A percentile compares a stretch with the other conserved stretches of the same genome.
These are phyloP conservation scores for Sesamia nonagrioides DNA, from an alignment of 1,140 invertebrate genomes.

Conservation along the genomic window DNA sequence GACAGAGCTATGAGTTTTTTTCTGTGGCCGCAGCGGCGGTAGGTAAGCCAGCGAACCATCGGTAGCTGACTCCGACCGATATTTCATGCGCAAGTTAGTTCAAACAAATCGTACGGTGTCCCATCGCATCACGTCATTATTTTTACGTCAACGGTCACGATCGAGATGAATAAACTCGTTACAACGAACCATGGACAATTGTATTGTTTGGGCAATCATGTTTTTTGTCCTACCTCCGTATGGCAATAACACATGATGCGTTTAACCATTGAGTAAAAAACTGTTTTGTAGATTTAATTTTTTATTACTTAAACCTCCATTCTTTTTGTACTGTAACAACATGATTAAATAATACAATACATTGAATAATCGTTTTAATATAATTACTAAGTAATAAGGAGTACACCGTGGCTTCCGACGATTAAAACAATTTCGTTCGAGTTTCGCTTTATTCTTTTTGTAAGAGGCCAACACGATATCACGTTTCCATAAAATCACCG, in stretches of 20 bases:
- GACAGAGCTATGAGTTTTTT: conserved; percentile 78
- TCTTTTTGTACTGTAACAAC: not conserved
- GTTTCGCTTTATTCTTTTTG: conserved; percentile 83
- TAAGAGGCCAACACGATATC: conserved; percentile 84
- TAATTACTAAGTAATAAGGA: conserved; percentile 75
- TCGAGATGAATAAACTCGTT: conserved; percentile 51
- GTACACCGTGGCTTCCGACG: conserved; percentile 76
- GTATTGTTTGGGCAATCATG: conserved; percentile 40
- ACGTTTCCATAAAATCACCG: conserved; percentile 86
- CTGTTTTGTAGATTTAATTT: conserved; percentile 22
- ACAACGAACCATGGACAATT: conserved; percentile 41
- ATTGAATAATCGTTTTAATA: conserved; percentile 50
- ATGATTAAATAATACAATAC: conserved; percentile 7
- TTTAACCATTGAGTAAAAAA: conserved; percentile 21
- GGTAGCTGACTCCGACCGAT: conserved; percentile 79
- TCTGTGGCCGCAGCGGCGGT: conserved; percentile 72
- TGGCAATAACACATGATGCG: conserved; percentile 37
- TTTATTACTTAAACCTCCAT: not conserved
- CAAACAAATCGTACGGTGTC: conserved; percentile 86
- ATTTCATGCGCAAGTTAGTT: conserved; percentile 81
- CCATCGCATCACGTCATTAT: conserved; percentile 75
- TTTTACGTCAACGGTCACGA: conserved; percentile 64
- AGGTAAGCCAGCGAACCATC: conserved; percentile 85
- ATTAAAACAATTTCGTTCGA: conserved; percentile 87
- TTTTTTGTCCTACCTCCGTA: conserved; percentile 11